phyloP scores from a whole-genome alignment of 2,797 vertebrate genomes.

The Labroides dimidiatus region DNA sequence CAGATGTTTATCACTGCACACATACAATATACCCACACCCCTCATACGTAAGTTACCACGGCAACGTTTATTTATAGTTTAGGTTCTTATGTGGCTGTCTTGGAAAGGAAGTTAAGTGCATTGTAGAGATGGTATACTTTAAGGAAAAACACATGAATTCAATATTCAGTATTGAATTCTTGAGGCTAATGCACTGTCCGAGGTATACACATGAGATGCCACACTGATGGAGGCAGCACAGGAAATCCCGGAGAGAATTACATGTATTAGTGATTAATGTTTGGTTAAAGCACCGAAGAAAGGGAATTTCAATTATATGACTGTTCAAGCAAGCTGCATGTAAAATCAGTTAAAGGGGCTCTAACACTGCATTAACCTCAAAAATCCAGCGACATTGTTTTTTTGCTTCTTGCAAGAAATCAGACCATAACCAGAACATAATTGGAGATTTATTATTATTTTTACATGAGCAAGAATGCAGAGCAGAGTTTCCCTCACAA shows the following conservation, averaged over 20 bases:
- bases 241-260: background rate
- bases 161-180: too few species aligned
- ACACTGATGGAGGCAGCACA: background rate
- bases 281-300: background rate
- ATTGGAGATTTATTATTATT: too few species aligned
- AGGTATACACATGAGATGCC: background rate
- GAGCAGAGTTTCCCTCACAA: too few species aligned
- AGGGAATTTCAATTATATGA: background rate
- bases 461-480: too few species aligned
- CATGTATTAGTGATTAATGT: background rate
- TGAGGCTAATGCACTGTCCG: too few species aligned
- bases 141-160: too few species aligned
- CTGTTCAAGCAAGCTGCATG: background rate
- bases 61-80: conserved; percentile 47
- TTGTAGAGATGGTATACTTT: too few species aligned
- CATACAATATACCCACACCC: conserved; percentile 3
- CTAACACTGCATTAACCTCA: too few species aligned
- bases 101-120: background rate
- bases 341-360: background rate
- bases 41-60: conserved; percentile 37
- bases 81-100: conserved; percentile 5
- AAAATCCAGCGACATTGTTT: too few species aligned
- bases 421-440: too few species aligned
- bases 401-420: too few species aligned
- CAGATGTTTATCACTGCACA: conserved; percentile 20